These are phyloP conservation scores for Aurelia aurita DNA, from an alignment of 30 jellyfish, hydroid and myxozoan species.

Conservation along the genomic window DNA sequence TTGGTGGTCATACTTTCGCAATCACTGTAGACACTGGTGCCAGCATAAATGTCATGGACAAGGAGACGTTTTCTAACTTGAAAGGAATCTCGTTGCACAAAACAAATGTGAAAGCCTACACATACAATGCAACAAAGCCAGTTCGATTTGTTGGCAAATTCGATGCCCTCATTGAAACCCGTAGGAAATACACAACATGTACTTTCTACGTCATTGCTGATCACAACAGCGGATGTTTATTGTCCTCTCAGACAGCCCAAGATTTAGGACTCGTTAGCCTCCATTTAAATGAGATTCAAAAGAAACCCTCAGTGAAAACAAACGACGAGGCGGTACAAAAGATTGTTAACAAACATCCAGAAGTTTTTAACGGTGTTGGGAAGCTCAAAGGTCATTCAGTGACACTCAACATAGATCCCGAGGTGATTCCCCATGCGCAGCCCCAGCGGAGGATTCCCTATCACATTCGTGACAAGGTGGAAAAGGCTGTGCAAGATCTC, in stretches of 20 bases:
- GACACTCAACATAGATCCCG: not conserved
- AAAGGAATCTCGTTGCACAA: too few relatives aligned
- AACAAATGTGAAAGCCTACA: not conserved
- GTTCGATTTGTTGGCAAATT: too few relatives aligned
- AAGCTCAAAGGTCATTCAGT: constrained; percentile 1
- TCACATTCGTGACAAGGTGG: constrained; percentile 27
- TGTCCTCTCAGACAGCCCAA: too few relatives aligned
- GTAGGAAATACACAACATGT: too few relatives aligned
- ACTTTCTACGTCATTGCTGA: not conserved
- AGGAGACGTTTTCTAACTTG: too few relatives aligned
- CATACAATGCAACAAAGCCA: not conserved
- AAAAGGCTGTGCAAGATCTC: constrained; percentile 1
- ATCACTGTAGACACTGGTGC: too few relatives aligned
- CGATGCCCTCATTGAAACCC: too few relatives aligned
- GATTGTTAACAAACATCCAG: not conserved
- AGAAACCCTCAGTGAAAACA: too few relatives aligned
- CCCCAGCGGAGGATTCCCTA: constrained; percentile 27
- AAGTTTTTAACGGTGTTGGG: constrained; percentile 20
- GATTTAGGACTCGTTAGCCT: constrained; percentile 8
- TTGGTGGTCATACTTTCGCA: too few relatives aligned
- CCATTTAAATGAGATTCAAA: too few relatives aligned
- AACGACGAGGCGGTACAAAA: not conserved
- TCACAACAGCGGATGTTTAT: not conserved
- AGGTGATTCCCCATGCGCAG: constrained; percentile 9
- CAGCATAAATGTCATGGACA: too few relatives aligned